Evolutionary conservation across 2,797 vertebrate species (phyloP).

Genomic region (Muraenolepis orangiensis): DNA sequence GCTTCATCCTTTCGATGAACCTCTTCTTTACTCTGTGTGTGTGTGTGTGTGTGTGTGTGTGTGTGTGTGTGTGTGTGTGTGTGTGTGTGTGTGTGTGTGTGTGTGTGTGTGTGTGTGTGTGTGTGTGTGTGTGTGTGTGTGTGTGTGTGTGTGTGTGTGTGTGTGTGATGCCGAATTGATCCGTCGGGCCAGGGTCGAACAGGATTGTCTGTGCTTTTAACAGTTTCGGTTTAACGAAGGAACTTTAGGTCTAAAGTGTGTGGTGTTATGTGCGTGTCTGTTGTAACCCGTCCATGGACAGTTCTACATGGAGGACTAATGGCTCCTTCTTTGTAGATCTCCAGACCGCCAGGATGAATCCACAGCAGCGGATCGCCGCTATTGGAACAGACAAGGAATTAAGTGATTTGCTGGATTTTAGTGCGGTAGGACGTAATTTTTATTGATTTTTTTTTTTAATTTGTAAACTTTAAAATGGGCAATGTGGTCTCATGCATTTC

Average conservation of each 20-base stretch:
- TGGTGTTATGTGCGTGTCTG: constrained; percentile 30
- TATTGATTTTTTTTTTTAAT: background rate
- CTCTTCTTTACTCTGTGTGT: no score
- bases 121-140: background rate
- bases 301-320: constrained; percentile 17
- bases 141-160: background rate
- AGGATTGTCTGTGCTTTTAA: background rate
- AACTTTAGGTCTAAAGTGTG: constrained; percentile 25
- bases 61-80: background rate
- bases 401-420: constrained; percentile 99
- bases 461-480: background rate
- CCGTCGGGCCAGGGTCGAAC: background rate
- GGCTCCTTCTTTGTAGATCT: constrained; percentile 60
- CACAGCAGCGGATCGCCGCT: constrained; percentile 98
- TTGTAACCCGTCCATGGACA: constrained; percentile 20
- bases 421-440: constrained; percentile 83
- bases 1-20: no score
- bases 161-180: background rate
- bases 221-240: background rate
- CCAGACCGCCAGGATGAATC: constrained; percentile 90
- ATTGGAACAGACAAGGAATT: constrained; percentile 99
- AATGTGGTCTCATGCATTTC: background rate
- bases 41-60: background rate
- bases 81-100: background rate
- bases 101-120: background rate